Evolutionary conservation across 2,797 vertebrate genomes (phyloP).

Genomic region (Eospalax fontanierii): DNA sequence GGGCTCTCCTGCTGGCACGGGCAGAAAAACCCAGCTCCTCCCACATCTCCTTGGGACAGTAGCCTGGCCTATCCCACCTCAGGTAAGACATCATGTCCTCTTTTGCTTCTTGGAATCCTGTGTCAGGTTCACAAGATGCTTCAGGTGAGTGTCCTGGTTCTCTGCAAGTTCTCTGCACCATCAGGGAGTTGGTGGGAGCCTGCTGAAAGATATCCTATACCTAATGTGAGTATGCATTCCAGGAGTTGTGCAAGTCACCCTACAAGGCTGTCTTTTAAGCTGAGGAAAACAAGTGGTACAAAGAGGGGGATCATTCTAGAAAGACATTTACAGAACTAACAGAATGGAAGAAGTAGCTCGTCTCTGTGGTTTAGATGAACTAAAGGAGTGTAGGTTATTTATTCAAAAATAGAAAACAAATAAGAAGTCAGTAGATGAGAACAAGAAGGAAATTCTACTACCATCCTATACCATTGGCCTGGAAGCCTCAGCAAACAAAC

Average conservation of each 20-base stretch:
- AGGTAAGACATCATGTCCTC: neutral
- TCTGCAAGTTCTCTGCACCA: neutral
- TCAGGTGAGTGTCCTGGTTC: neutral
- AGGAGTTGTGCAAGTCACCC: constrained; percentile 3
- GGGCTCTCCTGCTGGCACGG: neutral
- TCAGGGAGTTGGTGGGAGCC: neutral
- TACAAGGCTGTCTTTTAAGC: neutral
- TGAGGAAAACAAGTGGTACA: constrained; percentile 55
- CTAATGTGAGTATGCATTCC: neutral
- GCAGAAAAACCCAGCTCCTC: neutral
- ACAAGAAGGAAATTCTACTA: neutral
- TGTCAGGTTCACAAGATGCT: neutral
- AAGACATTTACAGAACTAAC: constrained; percentile 23
- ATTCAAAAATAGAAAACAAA: neutral
- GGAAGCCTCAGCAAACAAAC: neutral
- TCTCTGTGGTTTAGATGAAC: neutral
- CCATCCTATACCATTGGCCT: neutral
- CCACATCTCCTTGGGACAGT: neutral
- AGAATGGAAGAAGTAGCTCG: neutral
- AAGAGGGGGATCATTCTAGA: constrained; percentile 27
- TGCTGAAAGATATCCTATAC: neutral
- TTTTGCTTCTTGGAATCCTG: neutral
- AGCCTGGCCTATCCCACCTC: neutral
- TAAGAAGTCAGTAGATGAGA: neutral
- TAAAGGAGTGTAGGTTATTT: neutral